Evolutionary conservation across 2,888 invertebrate species (phyloP).

Genomic region (Trichogramma dendrolimi): DNA sequence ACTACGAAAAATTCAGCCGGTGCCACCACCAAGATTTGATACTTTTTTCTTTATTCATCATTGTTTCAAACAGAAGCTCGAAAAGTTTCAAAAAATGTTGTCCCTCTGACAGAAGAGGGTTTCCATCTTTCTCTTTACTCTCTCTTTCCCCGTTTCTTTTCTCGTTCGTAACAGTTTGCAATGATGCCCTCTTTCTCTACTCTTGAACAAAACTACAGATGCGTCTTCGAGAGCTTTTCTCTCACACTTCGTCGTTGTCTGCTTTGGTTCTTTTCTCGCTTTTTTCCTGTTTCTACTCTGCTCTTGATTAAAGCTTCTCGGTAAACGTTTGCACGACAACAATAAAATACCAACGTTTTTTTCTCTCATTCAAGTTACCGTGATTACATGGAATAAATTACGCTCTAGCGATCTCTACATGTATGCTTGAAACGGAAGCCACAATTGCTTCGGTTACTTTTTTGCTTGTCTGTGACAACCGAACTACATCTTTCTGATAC

Average conservation of each 20-base stretch:
- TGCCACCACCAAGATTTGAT: slow-evolving; percentile 3
- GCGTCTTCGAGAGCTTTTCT: slow-evolving; percentile 7
- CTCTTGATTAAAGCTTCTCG: slow-evolving; percentile 2
- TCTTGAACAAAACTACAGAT: not conserved
- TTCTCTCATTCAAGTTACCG: no score
- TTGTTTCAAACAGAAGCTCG: slow-evolving; percentile 1
- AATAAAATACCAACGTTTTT: slow-evolving; percentile 9
- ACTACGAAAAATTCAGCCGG: slow-evolving; percentile 2
- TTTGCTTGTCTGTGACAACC: no score
- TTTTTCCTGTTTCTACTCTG: not conserved
- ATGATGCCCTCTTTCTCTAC: not conserved
- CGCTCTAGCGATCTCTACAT: no score
- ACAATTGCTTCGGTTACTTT: no score
- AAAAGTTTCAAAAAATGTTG: slow-evolving; percentile 18
- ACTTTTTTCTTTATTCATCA: slow-evolving; percentile 16
- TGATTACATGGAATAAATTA: no score
- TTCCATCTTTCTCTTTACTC: not conserved
- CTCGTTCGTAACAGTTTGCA: no score
- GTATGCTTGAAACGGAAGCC: no score
- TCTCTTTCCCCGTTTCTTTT: not conserved
- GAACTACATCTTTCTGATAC: no score
- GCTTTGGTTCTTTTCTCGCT: slow-evolving; percentile 3
- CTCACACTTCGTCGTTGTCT: not conserved
- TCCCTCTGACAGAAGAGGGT: not conserved
- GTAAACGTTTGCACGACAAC: slow-evolving; percentile 2